These are phyloP conservation scores for Microplitis demolitor DNA, from an alignment of 1,140 invertebrate genomes.

Conservation along the genomic window DNA sequence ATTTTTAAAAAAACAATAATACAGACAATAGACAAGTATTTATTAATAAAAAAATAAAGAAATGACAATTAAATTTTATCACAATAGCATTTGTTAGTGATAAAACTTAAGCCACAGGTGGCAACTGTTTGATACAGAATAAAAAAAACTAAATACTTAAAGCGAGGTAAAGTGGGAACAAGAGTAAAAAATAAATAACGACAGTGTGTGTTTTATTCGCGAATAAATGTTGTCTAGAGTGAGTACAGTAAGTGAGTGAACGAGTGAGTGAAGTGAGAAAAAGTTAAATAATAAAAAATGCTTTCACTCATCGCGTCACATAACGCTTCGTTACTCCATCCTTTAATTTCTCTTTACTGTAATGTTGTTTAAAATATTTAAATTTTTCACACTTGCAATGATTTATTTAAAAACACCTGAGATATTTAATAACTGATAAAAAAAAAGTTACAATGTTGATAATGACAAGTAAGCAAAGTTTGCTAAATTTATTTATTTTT, in stretches of 20 bases:
- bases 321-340: background rate
- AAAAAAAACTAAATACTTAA: background rate
- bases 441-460: too few species aligned
- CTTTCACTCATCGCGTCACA: background rate
- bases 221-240: too few species aligned
- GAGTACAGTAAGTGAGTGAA: too few species aligned
- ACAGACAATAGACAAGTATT: too few species aligned
- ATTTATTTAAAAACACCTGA: background rate
- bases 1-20: too few species aligned
- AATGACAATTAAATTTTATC: background rate
- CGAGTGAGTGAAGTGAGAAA: too few species aligned
- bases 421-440: too few species aligned
- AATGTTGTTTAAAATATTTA: background rate
- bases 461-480: too few species aligned
- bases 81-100: background rate
- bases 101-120: conserved; percentile 20
- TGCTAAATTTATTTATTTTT: too few species aligned
- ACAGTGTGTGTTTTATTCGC: too few species aligned
- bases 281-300: too few species aligned
- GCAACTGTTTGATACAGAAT: background rate
- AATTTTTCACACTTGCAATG: background rate
- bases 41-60: background rate
- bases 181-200: background rate
- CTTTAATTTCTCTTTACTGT: background rate
- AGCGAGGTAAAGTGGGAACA: background rate